Percentiles rank a stretch among this genome's conserved stretches.
These are phyloP conservation scores for Drosophila quinaria DNA, from an alignment of 2,888 invertebrate genomes.

Conservation along the genomic window DNA sequence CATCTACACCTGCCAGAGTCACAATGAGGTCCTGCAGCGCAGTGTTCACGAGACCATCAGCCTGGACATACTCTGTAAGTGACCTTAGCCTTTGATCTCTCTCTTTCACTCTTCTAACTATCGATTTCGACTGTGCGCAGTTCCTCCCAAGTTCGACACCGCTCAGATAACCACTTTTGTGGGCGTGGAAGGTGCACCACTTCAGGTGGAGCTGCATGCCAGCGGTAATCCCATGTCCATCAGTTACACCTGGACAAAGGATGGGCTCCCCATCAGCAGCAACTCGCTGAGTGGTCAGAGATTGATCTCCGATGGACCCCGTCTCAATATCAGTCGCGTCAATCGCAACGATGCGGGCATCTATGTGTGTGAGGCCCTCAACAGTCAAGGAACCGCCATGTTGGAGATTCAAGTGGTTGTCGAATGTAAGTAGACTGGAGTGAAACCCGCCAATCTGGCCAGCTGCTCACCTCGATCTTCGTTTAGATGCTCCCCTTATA, in stretches of 20 bases:
- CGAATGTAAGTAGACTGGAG: constrained; percentile 78
- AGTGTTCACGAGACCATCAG: constrained; percentile 84
- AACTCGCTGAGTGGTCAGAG: constrained; percentile 76
- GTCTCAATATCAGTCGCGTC: constrained; percentile 81
- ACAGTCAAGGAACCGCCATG: constrained; percentile 83
- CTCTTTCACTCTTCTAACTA: not conserved
- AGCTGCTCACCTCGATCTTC: not conserved
- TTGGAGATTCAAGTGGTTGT: constrained; percentile 82
- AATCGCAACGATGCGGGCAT: constrained; percentile 82
- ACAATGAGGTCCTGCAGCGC: constrained; percentile 83
- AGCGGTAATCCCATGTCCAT: constrained; percentile 83
- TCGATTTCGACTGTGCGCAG: constrained; percentile 40
- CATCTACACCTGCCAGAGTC: constrained; percentile 84
- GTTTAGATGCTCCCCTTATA: constrained; percentile 79
- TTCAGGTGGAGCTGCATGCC: constrained; percentile 82
- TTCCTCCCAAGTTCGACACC: constrained; percentile 83
- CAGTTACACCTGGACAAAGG: constrained; percentile 84
- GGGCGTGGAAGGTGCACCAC: constrained; percentile 82
- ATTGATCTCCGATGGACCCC: constrained; percentile 81
- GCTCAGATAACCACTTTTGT: constrained; percentile 77
- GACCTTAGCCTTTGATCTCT: too few species aligned
- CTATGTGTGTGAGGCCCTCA: constrained; percentile 83
- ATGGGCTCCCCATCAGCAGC: constrained; percentile 83
- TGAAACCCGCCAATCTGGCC: not conserved
- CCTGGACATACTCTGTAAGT: constrained; percentile 84